Evolutionary conservation across 2,888 invertebrate genomes (phyloP), one percentile per base, ranked within the genome.

Genomic region (Hemaris fuciformis): DNA sequence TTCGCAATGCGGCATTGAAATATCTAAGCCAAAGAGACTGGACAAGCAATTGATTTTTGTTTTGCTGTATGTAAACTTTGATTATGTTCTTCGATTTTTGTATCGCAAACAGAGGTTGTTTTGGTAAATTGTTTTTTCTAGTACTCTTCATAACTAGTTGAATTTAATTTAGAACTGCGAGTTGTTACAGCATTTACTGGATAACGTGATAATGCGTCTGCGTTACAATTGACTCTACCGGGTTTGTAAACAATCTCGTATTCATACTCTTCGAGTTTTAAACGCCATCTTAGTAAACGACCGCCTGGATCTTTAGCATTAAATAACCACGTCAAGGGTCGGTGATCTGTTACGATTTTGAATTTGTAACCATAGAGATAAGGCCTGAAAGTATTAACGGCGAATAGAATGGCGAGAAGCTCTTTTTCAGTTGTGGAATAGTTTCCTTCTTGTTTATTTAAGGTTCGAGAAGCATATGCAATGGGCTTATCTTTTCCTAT

Each of bases 381-480:
- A 25, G 25, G 25, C 25, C 25, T 25, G 59, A 27, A 59, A 43
- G 59, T 59, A 20, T 59, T 59, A 15, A 59, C 43, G 13, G 59
- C 59, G 59, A 59, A 59, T 27, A 59, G 10, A 41, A 59, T 59
- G 8, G 43, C 43, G 15, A 59, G 22, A 4, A 60, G 34, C 22
- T 53, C 53, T 23, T 61, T 63, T 61, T 63, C 58, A 2, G 57
- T 63, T 3, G 58, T 53, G 3, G 38, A 46, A 38, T 61, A 63
- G 25, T 63, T 61, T 5, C 23, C 43, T 38, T 63, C 63, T 22
- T 25, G 41, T 53, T 58, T 60, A 42, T 61, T 63, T 27, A 64
- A 15, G 8, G 64, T 64, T 8, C 64, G 58, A 6, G 59, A 64
- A 27, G 59, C 59, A 41, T 45, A 61, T 10, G 61, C 56, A 6